These are phyloP conservation scores for Heteromyza rotundicornis DNA, from an alignment of 2,888 invertebrate species.

Conservation along the genomic window DNA sequence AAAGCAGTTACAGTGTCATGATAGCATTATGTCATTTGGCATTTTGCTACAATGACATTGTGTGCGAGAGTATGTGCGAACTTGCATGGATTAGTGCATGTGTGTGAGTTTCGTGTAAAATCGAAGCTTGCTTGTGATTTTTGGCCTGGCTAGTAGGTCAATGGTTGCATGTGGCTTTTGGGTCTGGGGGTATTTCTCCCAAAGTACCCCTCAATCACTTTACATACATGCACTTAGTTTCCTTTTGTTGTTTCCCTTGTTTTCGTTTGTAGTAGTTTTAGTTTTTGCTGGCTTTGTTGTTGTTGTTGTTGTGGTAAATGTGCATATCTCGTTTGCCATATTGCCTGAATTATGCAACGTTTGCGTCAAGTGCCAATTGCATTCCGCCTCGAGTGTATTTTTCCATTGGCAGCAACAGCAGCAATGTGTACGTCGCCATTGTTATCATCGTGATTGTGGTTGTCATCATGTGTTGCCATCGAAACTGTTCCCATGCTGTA, in stretches of 20 bases:
- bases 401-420: background rate
- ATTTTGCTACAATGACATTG: background rate
- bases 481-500: background rate
- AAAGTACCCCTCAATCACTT: too few relatives aligned
- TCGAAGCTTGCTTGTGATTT: too few relatives aligned
- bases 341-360: background rate
- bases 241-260: too few relatives aligned
- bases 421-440: background rate
- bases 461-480: background rate
- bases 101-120: too few relatives aligned
- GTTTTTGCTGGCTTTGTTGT: background rate
- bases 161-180: too few relatives aligned
- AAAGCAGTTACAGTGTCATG: background rate
- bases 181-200: too few relatives aligned
- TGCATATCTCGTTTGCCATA: too few relatives aligned
- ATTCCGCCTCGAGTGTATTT: background rate
- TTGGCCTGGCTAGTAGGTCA: background rate
- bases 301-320: too few relatives aligned
- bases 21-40: background rate
- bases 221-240: too few relatives aligned
- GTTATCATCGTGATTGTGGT: slow-evolving; percentile 28
- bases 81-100: background rate
- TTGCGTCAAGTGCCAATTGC: background rate
- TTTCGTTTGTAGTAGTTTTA: background rate
- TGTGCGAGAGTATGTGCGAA: background rate